Conservation (phyloP, 2,113 vertebrate species). For the Picathartes gymnocephalus region DNA sequence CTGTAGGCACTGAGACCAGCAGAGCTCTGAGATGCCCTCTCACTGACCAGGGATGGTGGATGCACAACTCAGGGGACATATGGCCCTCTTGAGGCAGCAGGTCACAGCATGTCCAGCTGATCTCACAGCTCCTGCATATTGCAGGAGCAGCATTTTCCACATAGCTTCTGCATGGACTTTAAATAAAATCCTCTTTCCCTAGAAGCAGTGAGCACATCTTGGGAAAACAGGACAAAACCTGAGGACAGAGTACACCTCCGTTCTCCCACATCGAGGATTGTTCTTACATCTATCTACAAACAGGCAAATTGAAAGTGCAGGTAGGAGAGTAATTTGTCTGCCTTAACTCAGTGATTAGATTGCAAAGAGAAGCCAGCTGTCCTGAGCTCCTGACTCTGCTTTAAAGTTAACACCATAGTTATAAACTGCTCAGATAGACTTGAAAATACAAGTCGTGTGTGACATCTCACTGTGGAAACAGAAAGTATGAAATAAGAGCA, state of each 20-base stretch:
- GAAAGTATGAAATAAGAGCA: neutral
- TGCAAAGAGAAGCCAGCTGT: neutral
- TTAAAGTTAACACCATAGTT: neutral
- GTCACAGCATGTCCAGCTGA: neutral
- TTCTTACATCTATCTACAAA: neutral
- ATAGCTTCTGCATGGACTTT: neutral
- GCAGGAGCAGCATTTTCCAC: neutral
- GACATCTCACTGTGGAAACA: neutral
- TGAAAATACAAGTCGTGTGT: neutral
- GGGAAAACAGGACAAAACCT: neutral
- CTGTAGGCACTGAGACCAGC: neutral
- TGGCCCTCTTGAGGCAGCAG: neutral
- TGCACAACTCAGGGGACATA: fast-evolving
- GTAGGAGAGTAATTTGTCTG: neutral
- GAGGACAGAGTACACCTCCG: neutral
- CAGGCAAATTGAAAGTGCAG: neutral
- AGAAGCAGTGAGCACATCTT: neutral
- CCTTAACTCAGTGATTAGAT: neutral
- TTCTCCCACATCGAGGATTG: neutral
- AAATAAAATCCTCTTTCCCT: neutral
- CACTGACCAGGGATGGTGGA: neutral
- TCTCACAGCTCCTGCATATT: neutral
- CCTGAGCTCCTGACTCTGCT: neutral
- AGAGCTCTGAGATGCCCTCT: neutral
- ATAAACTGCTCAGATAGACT: neutral